These are phyloP conservation scores for Ginglymostoma cirratum DNA, from an alignment of 2,113 vertebrate genomes.

Conservation along the genomic window DNA sequence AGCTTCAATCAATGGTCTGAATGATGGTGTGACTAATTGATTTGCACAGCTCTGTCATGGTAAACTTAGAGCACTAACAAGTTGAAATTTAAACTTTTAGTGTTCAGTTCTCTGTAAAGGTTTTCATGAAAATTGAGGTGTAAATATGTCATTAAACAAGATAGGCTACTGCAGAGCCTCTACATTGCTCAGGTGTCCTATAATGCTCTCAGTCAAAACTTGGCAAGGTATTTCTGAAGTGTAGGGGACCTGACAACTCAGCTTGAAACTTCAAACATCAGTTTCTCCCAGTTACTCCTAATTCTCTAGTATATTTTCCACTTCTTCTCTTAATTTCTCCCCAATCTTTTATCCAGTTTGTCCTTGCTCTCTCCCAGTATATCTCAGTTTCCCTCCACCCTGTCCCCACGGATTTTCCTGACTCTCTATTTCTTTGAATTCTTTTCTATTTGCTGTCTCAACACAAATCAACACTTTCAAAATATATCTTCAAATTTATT, in stretches of 20 bases:
- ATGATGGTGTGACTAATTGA: conserved; percentile 19
- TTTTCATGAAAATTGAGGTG: neutral
- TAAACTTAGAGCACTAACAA: neutral
- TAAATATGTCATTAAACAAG: neutral
- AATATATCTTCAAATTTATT: neutral
- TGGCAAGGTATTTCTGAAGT: neutral
- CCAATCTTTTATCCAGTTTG: no score
- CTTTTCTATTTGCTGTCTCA: neutral
- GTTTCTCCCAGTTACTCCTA: neutral
- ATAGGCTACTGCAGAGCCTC: neutral
- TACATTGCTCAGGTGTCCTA: neutral
- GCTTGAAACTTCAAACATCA: neutral
- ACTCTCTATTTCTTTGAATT: no score
- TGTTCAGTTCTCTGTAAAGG: neutral
- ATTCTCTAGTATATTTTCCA: neutral
- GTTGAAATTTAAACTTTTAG: neutral
- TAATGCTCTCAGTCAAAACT: neutral
- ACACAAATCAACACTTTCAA: neutral
- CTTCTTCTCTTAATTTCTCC: neutral
- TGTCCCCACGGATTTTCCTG: neutral
- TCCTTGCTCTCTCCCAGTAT: neutral
- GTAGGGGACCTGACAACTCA: neutral
- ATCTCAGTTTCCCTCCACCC: neutral
- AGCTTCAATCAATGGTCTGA: neutral
- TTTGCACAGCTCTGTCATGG: neutral